A percentile compares a stretch with the other conserved stretches of the same genome.
Evolutionary conservation across 2,888 invertebrate genomes (phyloP).

Genomic region (Xestia c-nigrum): DNA sequence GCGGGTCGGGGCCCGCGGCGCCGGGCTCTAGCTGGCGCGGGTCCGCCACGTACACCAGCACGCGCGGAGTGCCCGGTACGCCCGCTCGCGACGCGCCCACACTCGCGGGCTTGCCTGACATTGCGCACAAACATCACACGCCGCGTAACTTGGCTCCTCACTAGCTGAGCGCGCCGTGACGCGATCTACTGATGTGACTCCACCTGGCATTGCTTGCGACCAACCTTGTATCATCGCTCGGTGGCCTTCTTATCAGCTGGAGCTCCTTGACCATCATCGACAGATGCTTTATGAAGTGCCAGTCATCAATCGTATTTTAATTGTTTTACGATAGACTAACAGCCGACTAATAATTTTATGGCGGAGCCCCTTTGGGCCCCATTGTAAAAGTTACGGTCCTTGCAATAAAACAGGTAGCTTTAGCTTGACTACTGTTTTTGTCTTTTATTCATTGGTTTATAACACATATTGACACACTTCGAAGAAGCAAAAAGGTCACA

Average conservation of each 20-base stretch:
- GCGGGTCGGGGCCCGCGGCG: constrained; percentile 82
- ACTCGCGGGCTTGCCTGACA: constrained; percentile 95
- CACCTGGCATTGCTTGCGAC: constrained; percentile 84
- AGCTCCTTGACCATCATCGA: constrained; percentile 85
- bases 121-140: constrained; percentile 94
- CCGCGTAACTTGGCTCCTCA: constrained; percentile 85
- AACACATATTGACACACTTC: constrained; percentile 82
- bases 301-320: constrained; percentile 82
- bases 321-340: constrained; percentile 83
- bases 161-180: constrained; percentile 84
- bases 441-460: constrained; percentile 75
- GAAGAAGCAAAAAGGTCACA: constrained; percentile 84
- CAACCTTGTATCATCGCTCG: constrained; percentile 85
- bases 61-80: constrained; percentile 88
- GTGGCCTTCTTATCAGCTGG: constrained; percentile 75
- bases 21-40: constrained; percentile 89
- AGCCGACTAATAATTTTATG: constrained; percentile 85
- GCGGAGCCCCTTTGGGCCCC: constrained; percentile 88
- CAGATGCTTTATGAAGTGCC: constrained; percentile 76
- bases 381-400: constrained; percentile 84
- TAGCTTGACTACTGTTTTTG: constrained; percentile 72
- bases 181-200: constrained; percentile 79
- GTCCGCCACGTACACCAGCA: constrained; percentile 90
- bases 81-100: constrained; percentile 90
- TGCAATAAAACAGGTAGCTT: constrained; percentile 79